Percentiles rank a stretch among this genome's conserved stretches.
Evolutionary conservation across 2,113 vertebrate genomes (phyloP).

Genomic region (Cheirogaleus medius): DNA sequence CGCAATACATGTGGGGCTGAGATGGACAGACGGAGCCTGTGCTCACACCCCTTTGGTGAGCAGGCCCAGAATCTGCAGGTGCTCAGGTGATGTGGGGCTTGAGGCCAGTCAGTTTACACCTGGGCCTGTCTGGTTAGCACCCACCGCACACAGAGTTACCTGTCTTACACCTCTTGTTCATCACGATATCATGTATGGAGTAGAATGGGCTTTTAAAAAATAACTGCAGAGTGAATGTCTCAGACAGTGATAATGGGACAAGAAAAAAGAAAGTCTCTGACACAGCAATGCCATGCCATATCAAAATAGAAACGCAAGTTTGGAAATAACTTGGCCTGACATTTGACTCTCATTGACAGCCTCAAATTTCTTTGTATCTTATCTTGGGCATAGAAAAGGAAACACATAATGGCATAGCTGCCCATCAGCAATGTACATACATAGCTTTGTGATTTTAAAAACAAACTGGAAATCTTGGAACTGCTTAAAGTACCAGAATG

Average conservation of each 20-base stretch:
- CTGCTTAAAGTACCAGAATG: neutral
- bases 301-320: neutral
- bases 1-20: neutral
- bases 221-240: neutral
- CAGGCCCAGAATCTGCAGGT: neutral
- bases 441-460: neutral
- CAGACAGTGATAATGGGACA: neutral
- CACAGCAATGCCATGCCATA: neutral
- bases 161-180: neutral
- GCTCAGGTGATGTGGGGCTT: too few species aligned
- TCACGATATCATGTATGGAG: too few species aligned
- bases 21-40: neutral
- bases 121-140: neutral
- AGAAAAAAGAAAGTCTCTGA: neutral
- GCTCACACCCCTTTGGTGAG: neutral
- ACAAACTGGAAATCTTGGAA: neutral
- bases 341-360: neutral
- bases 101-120: neutral
- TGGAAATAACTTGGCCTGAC: neutral
- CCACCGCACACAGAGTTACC: neutral
- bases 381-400: neutral
- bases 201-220: neutral
- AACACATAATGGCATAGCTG: neutral
- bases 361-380: neutral
- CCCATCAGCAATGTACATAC: neutral